These are phyloP conservation scores for Drosophila kanapiae DNA, from an alignment of 1,140 invertebrate genomes.

Conservation along the genomic window DNA sequence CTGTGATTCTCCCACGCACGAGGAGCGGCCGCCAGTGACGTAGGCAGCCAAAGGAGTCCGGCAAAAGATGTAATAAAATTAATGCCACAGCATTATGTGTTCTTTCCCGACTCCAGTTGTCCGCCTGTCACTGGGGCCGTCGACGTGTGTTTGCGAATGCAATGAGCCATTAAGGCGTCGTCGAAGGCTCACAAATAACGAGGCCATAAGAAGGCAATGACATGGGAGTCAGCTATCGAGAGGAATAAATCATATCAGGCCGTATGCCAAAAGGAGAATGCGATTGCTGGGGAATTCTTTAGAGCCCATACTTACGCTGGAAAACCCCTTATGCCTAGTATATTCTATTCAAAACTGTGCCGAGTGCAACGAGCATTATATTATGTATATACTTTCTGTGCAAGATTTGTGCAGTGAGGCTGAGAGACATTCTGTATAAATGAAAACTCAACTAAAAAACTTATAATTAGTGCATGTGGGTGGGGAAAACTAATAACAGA, in stretches of 20 bases:
- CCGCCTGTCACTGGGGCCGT: conserved; percentile 4
- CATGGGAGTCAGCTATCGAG: conserved; percentile 48
- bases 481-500: conserved; percentile 35
- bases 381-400: conserved; percentile 23
- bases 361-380: conserved; percentile 31
- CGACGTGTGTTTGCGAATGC: conserved; percentile 42
- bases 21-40: conserved; percentile 39
- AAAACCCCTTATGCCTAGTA: conserved; percentile 18
- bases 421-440: conserved; percentile 31
- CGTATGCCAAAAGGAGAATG: conserved; percentile 14
- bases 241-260: conserved; percentile 42
- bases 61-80: conserved; percentile 72
- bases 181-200: conserved; percentile 56
- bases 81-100: conserved; percentile 59
- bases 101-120: conserved; percentile 8
- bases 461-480: conserved; percentile 67
- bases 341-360: conserved; percentile 30
- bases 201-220: conserved; percentile 56
- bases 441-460: conserved; percentile 49
- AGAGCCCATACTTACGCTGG: conserved; percentile 37
- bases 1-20: conserved; percentile 18
- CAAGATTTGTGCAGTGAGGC: conserved; percentile 27
- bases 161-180: conserved; percentile 64
- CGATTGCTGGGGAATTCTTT: conserved; percentile 4
- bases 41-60: conserved; percentile 36